Base-by-base conservation (phyloP, 2,797 vertebrate species). In the Tenualosa ilisha region DNA sequence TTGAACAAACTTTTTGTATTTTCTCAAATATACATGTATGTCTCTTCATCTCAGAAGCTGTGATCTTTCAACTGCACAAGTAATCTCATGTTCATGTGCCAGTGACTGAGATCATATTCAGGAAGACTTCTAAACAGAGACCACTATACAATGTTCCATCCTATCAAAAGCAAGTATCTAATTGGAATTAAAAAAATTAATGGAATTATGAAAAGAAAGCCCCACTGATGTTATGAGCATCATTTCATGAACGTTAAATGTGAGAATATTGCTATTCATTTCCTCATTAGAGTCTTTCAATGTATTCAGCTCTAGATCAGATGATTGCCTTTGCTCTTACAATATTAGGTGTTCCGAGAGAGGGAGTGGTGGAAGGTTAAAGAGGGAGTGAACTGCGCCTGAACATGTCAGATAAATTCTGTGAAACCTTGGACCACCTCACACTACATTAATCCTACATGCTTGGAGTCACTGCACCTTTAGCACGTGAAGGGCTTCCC, bases 391-490 rank as follows among this genome's bases (percentile, higher is more conserved):
- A 75, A 20, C 12, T 40, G 13, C 17, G 3, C 68, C 37, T 75
- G 68, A 43, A 43, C 68, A 75, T 13, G 20, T 37, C 31, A 75
- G 68, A 43, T 75, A 40, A 72, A 43, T 68, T 68, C 68, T 40
- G 20, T 75, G 68, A 40, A 17, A 75, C 68, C 68, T 75, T 43
- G 68, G 15, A 43, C 3, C 68, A 75, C 68, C 20, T 40, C 4
- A 6, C 68, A 75, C 13, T 75, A 75, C 68, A 75, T 75, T 75
- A 75, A 75, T 75, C 68, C 37, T 37, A 43, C 68, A 40, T 75
- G 68, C 68, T 40, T 75, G 40, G 37, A 75, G 68, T 40, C 68
- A 7, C 31, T 43, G 68, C 13, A 75, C 68, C 68, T 75, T 75
- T 12, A 37, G 65, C 65, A 72, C 13, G 65, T 72, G 15, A n/a